Evolutionary conservation across 2,797 vertebrate genomes (phyloP), one percentile per base, ranked within the genome.

Genomic region (Lagocephalus sceleratus): DNA sequence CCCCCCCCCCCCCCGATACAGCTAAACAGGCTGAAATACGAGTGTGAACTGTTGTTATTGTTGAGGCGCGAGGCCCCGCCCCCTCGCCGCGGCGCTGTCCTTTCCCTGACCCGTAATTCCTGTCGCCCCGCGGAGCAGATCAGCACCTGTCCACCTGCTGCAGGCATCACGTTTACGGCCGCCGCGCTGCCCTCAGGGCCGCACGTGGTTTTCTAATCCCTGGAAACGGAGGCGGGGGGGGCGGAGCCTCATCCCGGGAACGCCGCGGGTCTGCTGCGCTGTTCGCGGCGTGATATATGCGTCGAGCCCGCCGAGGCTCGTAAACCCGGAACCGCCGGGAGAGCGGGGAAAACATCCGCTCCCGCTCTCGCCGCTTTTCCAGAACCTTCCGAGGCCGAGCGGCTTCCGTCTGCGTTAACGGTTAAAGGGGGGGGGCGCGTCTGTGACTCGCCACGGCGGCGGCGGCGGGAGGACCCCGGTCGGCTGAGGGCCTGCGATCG

Each of bases 91-190:
- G 60, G 63, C 65, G 73, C 48, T 86, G 83, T 85, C 83, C 82
- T 85, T 22, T 75, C 47, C 2, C 3, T 86, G 87, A 91, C 87
- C 86, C 81, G 81, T 81, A 87, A 87, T 85, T 84, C 85, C 85
- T 66, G 83, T 70, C 85, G 87, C 89, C 85, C 87, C 89, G 84
- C 71, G 66, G 71, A 73, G 78, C 77, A 75, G 72, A 51, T 85
- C 73, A 58, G 73, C 85, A 85, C 81, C 84, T 86, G 82, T 82
- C 78, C 88, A 89, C 89, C 90, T 90, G 89, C 79, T 86, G 47
- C 56, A 89, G 78, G 85, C 83, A 89, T 91, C 86, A 83, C 55
- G 51, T 87, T 86, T 85, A 86, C 68, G 35, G 79, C 66, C 77
- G 76, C 63, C 41, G 29, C 5, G 54, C 48, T 82, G 77, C 83